Conservation (phyloP, 1,140 invertebrate genomes). For the Saccostrea echinata region DNA sequence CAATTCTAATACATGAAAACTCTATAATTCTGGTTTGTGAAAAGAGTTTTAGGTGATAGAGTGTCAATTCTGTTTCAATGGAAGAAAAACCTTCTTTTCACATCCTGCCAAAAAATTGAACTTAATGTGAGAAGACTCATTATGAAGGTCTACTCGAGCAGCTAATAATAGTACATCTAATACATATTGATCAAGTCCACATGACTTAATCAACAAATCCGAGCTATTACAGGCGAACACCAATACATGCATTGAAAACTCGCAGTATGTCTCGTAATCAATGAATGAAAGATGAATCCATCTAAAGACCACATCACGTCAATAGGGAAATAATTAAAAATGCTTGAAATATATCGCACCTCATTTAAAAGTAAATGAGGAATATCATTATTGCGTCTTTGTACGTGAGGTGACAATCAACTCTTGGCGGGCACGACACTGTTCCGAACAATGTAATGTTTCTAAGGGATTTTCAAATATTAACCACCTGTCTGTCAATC, state of each 20-base stretch:
- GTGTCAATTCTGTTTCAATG: too few relatives aligned
- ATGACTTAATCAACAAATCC: background rate
- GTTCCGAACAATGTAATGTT: background rate
- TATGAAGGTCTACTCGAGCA: slow-evolving; percentile 2
- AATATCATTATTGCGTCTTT: background rate
- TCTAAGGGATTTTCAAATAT: background rate
- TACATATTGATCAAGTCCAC: background rate
- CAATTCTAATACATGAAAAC: too few relatives aligned
- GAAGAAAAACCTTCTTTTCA: too few relatives aligned
- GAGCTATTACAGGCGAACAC: background rate
- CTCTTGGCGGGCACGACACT: background rate
- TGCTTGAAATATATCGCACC: slow-evolving; percentile 1
- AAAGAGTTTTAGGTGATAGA: too few relatives aligned
- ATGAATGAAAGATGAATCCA: background rate
- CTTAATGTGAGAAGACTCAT: background rate
- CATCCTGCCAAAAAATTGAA: background rate
- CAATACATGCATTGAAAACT: slow-evolving; percentile 1
- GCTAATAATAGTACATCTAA: background rate
- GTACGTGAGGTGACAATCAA: background rate
- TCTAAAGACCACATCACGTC: background rate
- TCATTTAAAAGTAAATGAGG: slow-evolving; percentile 33
- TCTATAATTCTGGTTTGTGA: too few relatives aligned
- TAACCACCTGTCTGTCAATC: background rate
- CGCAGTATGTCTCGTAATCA: background rate
- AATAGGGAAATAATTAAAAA: slow-evolving; percentile 1